Percentiles rank a stretch among this genome's conserved stretches.
phyloP scores from a whole-genome alignment of 2,888 invertebrate genomes.

The Lasioglossum lativentre region DNA sequence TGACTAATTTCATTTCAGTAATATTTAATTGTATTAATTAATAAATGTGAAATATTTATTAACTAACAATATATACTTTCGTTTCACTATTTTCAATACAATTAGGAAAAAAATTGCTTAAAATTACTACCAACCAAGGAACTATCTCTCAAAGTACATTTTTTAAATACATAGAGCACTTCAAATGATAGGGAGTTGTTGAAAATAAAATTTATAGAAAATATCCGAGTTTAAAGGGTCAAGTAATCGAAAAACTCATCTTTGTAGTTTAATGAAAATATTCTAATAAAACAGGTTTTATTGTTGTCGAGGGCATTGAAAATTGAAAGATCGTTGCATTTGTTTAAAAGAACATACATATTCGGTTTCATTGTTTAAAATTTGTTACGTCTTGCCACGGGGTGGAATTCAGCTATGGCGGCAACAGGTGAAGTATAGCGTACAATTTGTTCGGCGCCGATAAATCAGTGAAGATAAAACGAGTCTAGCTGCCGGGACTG shows the following conservation, averaged over 20 bases:
- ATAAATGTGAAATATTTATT: neutral
- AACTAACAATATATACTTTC: too few relatives aligned
- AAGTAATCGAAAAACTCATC: too few relatives aligned
- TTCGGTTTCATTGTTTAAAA: neutral
- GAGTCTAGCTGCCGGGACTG: conserved; percentile 44
- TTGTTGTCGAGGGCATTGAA: neutral
- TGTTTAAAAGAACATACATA: neutral
- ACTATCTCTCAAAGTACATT: too few relatives aligned
- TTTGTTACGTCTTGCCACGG: neutral
- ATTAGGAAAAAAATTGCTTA: too few relatives aligned
- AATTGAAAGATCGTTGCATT: neutral
- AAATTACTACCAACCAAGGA: too few relatives aligned
- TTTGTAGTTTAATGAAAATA: neutral
- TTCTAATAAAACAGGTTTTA: neutral
- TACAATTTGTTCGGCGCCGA: conserved; percentile 55
- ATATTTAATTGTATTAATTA: neutral
- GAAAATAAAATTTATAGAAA: too few relatives aligned
- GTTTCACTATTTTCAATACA: too few relatives aligned
- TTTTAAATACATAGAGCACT: too few relatives aligned
- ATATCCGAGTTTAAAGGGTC: too few relatives aligned
- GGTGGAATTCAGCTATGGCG: conserved; percentile 7
- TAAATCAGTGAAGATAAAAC: conserved; percentile 64
- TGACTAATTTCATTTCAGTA: neutral
- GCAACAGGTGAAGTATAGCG: conserved; percentile 60
- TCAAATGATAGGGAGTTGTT: too few relatives aligned